phyloP scores from a whole-genome alignment of 2,888 invertebrate species.

The Tachina fera region DNA sequence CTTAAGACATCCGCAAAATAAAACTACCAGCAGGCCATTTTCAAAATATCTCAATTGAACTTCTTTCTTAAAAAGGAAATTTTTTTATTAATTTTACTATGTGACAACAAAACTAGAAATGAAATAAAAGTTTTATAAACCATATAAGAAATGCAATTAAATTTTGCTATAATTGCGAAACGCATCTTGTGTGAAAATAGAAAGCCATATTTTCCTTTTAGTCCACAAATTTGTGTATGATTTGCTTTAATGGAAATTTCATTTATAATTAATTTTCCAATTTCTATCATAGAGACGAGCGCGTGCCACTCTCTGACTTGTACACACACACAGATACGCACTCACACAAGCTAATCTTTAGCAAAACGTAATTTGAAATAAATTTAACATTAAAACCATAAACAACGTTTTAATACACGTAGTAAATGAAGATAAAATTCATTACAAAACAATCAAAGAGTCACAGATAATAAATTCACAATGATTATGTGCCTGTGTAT shows the following conservation, averaged over 20 bases:
- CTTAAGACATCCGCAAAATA: not conserved
- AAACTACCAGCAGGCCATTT: not conserved
- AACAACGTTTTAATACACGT: conserved; percentile 44
- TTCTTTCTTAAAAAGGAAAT: conserved; percentile 40
- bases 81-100: conserved; percentile 32
- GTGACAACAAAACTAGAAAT: conserved; percentile 17
- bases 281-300: conserved; percentile 33
- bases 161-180: conserved; percentile 31
- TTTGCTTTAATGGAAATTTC: conserved; percentile 30
- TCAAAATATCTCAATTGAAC: conserved; percentile 20
- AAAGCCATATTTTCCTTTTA: conserved; percentile 34
- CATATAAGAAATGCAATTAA: conserved; percentile 39
- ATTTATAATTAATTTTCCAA: conserved; percentile 49
- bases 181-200: conserved; percentile 28
- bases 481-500: not conserved
- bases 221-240: not conserved
- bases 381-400: conserved; percentile 34
- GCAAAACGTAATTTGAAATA: not conserved
- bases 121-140: not conserved
- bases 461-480: not conserved
- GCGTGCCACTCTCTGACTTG: conserved; percentile 49
- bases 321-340: not conserved
- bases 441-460: conserved; percentile 19
- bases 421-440: conserved; percentile 50
- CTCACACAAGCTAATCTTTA: not conserved